These are phyloP conservation scores for Fistularia commersonii DNA, from an alignment of 2,797 vertebrate species.

Conservation along the genomic window DNA sequence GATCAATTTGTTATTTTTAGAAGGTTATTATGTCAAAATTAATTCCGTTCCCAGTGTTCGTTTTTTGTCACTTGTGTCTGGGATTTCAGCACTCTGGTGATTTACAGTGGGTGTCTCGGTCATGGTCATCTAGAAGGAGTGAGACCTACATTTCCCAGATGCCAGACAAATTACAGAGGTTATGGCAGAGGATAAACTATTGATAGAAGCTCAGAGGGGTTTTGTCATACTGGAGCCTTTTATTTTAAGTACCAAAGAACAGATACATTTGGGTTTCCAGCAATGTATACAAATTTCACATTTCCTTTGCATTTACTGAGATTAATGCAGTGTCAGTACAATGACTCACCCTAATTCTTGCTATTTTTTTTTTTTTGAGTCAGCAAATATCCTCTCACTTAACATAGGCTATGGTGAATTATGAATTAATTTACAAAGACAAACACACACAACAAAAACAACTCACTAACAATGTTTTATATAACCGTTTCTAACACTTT, in stretches of 20 bases:
- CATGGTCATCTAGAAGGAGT: conserved; percentile 56
- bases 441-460: no score
- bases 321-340: no score
- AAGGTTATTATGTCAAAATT: conserved; percentile 61
- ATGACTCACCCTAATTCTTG: neutral
- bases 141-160: conserved; percentile 64
- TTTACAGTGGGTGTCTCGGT: conserved; percentile 62
- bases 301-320: no score
- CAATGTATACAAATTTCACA: neutral
- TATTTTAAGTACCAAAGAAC: conserved; percentile 13
- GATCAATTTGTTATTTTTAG: conserved; percentile 56
- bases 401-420: no score
- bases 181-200: conserved; percentile 39
- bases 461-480: no score
- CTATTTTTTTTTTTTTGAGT: no score
- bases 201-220: conserved; percentile 48
- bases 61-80: conserved; percentile 62
- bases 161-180: conserved; percentile 43
- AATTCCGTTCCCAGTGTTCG: conserved; percentile 71
- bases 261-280: conserved; percentile 8
- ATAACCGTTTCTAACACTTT: no score
- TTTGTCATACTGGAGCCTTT: conserved; percentile 29
- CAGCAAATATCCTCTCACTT: no score
- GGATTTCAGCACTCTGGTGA: conserved; percentile 66
- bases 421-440: no score